Evolutionary conservation across 1,140 invertebrate species (phyloP), one percentile per base, ranked within the genome.

Genomic region (Gryllus bimaculatus): DNA sequence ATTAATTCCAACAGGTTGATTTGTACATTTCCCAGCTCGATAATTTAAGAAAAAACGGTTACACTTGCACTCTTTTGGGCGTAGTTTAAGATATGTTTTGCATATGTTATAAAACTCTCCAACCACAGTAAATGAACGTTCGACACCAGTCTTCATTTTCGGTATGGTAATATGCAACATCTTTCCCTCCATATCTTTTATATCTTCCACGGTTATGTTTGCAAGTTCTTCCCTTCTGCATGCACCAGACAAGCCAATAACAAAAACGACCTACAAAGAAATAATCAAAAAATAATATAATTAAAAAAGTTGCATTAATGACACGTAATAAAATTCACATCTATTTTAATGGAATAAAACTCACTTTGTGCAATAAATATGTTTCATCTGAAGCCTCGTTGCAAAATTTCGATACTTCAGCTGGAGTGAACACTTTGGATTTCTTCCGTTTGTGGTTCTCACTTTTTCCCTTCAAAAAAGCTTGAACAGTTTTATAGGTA

Each of bases 1-100:
- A 15, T 81, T 81, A 5, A 79, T 21, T 78, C 79, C 80, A 12
- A 82, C 81, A 0, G 78, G 76, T 73, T 73, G 66, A 73, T 15
- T n/a, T 15, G 66, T 73, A n/a, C 66, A 73, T 6, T 73, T 73
- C n/a, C 39, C 75, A 26, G 15, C 21, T 21, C 20, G 13, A 21
- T 76, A 21, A 18, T 76, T 13, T 18, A 21, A 47, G 75, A 76
- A 76, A 21, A 21, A 20, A 13, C 39, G 13, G 12, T 26, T 15
- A 21, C 21, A 13, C 12, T 76, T 13, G 13, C 13, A 13, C 13
- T 76, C 12, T 15, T 13, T 18, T 15, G 75, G 75, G 12, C 75
- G 75, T 18, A 76, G 39, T 18, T 13, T 26, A 18, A 76, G 13
- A 76, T 76, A 76, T 47, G 13, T 76, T 76, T 21, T 20, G 39